Base-by-base conservation (phyloP, 2,888 invertebrate species). In the Rhorus exstirpatorius region DNA sequence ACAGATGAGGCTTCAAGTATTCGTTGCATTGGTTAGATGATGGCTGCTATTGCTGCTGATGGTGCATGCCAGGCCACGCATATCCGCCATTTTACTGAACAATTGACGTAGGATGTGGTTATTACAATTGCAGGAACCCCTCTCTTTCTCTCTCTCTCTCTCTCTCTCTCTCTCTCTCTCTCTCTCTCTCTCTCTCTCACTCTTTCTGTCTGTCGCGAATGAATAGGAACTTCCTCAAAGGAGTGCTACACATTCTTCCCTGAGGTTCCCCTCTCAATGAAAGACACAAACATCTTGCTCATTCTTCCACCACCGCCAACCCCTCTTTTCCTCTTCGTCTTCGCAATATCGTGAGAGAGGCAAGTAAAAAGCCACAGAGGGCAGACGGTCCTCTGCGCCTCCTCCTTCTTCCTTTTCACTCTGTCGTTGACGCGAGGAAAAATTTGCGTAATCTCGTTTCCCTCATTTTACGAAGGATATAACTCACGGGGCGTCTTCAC, bases 341-440 rank as follows among this genome's bases (percentile, higher is more conserved):
- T 46, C 17, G 17, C 38, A 38, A 41, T 63, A 63, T 63, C 77
- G 63, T 63, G 65, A 46, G 55, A 76, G 65, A 75, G 58, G 38
- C 35, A 44, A 55, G 49, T 12, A 41, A 46, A 61, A 46, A 70
- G 61, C 41, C 67, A 58, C 51, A 38, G 26, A 55, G 17, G n/a
- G 21, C 46, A 61, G 60, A 38, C 72, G 21, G 14, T 61, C 82
- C 93, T 91, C 88, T 93, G 94, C 93, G 94, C 85, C 94, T 94
- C 90, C 94, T 94, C 90, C 94, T 94, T 85, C 60, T 60, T 77
- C 93, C 94, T 86, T 86, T 93, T 86, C 89, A 93, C 93, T 85
- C 93, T 92, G 90, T 94, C 93, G 71, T 94, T 93, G 78, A 82
- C 70, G 41, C 65, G 65, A 19, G 51, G 65, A 74, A 72, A 72